These are phyloP conservation scores for Bostrychus sinensis DNA, from an alignment of 2,113 vertebrate genomes.

Conservation along the genomic window DNA sequence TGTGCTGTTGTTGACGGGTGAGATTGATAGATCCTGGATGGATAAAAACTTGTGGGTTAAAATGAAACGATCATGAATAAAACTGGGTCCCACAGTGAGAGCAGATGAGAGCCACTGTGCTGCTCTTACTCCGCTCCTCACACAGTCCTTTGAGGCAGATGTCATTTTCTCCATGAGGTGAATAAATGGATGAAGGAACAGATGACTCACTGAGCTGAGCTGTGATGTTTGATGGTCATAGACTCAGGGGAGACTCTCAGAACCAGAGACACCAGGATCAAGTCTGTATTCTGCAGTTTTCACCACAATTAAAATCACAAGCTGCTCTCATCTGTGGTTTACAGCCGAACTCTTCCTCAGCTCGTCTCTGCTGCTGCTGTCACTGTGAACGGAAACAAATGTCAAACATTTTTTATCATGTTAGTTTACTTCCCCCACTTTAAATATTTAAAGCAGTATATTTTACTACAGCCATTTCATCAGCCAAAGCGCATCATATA, in stretches of 20 bases:
- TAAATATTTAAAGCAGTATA: too few relatives aligned
- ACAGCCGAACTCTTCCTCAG: constrained; percentile 52
- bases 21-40: too few relatives aligned
- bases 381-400: constrained; percentile 14
- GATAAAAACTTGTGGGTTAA: too few relatives aligned
- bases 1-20: too few relatives aligned
- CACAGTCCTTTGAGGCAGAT: constrained; percentile 24
- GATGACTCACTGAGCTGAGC: constrained; percentile 61
- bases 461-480: too few relatives aligned
- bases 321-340: constrained; percentile 61
- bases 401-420: not conserved
- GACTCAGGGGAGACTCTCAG: constrained; percentile 53
- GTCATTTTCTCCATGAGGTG: constrained; percentile 54
- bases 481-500: too few relatives aligned
- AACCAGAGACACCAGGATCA: constrained; percentile 42
- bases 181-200: constrained; percentile 65
- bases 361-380: constrained; percentile 45
- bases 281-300: constrained; percentile 64
- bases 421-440: too few relatives aligned
- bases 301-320: constrained; percentile 69
- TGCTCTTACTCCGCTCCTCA: too few relatives aligned
- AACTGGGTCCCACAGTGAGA: too few relatives aligned
- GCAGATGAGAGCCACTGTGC: too few relatives aligned
- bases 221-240: constrained; percentile 38
- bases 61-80: too few relatives aligned